A percentile compares a stretch with the other conserved stretches of the same genome.
Conservation (phyloP, 2,797 vertebrate species). For the Chloroceryle amazona region DNA sequence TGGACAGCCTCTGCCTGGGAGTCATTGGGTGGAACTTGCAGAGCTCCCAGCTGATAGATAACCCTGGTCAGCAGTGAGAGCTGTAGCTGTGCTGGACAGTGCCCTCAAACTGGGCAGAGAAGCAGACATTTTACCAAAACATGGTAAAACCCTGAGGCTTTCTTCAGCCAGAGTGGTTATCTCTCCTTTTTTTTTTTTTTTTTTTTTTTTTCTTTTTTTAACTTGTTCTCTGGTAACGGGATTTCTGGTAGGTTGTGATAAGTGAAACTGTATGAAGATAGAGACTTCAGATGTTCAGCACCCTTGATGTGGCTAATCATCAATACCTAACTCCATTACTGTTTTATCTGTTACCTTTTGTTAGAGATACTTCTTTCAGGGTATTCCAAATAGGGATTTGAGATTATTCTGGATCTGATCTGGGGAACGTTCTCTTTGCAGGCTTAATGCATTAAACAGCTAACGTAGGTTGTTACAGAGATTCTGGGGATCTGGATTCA, state of each 20-base stretch:
- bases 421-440: neutral
- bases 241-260: neutral
- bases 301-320: neutral
- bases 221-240: neutral
- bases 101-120: neutral
- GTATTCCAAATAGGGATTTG: neutral
- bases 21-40: neutral
- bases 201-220: neutral
- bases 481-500: neutral
- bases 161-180: neutral
- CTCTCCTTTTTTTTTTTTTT: neutral
- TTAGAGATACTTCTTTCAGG: neutral
- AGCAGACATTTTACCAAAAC: neutral
- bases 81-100: neutral
- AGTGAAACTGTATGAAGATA: neutral
- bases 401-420: neutral
- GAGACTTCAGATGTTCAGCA: neutral
- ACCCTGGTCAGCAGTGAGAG: neutral
- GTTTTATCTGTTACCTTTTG: neutral
- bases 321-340: neutral
- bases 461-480: neutral
- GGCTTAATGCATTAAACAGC: neutral
- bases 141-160: accelerated
- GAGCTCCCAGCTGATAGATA: neutral
- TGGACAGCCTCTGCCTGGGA: neutral